Percentiles rank a stretch among this genome's conserved stretches.
These are phyloP conservation scores for Sorex araneus DNA, from an alignment of 2,113 vertebrate species.

Conservation along the genomic window DNA sequence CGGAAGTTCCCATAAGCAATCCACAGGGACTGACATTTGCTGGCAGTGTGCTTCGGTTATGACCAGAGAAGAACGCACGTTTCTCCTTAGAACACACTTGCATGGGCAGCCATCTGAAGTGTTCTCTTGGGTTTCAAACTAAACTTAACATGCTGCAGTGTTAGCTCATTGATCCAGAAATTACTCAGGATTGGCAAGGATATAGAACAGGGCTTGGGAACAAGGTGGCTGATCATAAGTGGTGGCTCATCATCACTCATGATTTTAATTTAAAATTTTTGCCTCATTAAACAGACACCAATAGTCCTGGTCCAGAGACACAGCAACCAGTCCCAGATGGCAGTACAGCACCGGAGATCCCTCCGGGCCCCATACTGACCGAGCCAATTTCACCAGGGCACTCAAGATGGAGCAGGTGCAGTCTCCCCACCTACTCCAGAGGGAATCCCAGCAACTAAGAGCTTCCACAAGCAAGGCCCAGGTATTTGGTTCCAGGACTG, in stretches of 20 bases:
- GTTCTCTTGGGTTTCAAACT: not conserved
- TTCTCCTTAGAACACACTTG: slow-evolving; percentile 1
- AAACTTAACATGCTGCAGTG: not conserved
- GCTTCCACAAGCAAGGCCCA: too few species aligned
- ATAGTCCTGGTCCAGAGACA: too few species aligned
- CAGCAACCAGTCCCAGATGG: too few species aligned
- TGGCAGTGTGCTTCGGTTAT: not conserved
- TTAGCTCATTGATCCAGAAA: not conserved
- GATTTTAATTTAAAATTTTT: not conserved
- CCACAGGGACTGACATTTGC: not conserved
- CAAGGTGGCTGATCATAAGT: not conserved
- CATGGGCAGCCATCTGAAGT: not conserved
- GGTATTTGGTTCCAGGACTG: too few species aligned
- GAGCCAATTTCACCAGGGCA: too few species aligned
- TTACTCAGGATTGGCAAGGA: not conserved
- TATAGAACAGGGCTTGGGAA: not conserved
- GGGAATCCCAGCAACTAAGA: too few species aligned
- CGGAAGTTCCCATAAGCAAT: not conserved
- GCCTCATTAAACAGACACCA: too few species aligned
- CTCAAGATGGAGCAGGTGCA: too few species aligned
- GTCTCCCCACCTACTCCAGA: too few species aligned
- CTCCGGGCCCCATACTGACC: too few species aligned
- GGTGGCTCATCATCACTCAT: not conserved
- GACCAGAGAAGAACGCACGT: not conserved
- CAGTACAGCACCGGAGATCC: too few species aligned